Base-by-base conservation (phyloP, 2,113 vertebrate genomes). In the Pterocles gutturalis region DNA sequence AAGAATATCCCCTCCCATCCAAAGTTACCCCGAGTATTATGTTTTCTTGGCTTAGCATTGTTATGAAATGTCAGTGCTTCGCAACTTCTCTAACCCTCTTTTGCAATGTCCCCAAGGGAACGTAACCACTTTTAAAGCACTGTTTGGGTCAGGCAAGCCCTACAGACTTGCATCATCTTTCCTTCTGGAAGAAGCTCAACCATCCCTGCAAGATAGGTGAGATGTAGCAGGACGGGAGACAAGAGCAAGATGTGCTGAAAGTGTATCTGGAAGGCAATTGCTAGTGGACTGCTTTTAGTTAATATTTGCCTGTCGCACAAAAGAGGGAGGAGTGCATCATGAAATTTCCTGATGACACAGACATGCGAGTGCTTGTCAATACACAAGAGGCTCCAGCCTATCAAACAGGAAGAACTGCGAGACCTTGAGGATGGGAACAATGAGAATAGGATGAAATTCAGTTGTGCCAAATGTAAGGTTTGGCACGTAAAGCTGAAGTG, bases 291-390 rank as follows among this genome's bases (percentile, higher is more conserved):
- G 86, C 77, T 89, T 69, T 89, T 38, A 67, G 67, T 57, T 76
- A 80, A 26, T 81, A 84, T 82, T 89, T 87, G 92, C 64, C 77
- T 67, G 93, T 95, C 43, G 3, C 81, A 96, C 94, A 96, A 90
- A 95, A 48, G 87, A 96, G 94, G 96, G 95, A 96, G 96, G 93
- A 82, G 89, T 31, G 61, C 48, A 5, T 71, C 33, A 1, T 41
- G 91, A 95, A 78, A 91, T 91, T 96, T 97, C 93, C 96, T 94
- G 93, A 91, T 95, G 96, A 87, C 89, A 97, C 83, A 94, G 89
- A 46, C 87, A 31, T 62, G 46, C 3, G 3, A 89, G 89, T 2
- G 2, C 91, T 67, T 87, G 91, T 97, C 96, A 89, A 96, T 95
- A 62, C 87, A 75, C 34, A 36, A 78, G 91, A 71, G 89, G 93